Evolutionary conservation across 2,113 vertebrate species (phyloP).

Genomic region (Pteropus alecto): DNA sequence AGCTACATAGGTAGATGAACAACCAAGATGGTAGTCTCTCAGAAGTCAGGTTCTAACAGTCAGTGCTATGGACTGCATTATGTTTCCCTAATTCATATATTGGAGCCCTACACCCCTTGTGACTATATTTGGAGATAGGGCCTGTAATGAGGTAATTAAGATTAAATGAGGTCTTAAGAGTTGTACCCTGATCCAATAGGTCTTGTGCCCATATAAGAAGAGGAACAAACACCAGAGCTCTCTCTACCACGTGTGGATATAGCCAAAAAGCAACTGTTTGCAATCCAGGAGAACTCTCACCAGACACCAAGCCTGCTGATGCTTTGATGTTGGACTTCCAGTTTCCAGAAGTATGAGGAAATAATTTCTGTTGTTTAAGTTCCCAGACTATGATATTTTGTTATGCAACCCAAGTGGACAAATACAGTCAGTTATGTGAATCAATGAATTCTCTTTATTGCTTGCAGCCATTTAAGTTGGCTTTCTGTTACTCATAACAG

Average conservation of each 20-base stretch:
- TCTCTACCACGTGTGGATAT: background rate
- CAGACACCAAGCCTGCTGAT: background rate
- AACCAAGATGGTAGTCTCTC: background rate
- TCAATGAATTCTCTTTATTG: background rate
- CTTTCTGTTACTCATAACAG: constrained; percentile 3
- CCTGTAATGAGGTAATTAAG: background rate
- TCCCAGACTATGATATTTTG: background rate
- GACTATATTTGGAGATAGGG: background rate
- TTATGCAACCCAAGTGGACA: background rate
- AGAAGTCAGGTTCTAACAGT: background rate
- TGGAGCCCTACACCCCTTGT: background rate
- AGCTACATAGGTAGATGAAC: background rate
- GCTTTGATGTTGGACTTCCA: background rate
- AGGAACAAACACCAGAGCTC: background rate
- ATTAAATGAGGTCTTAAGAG: background rate
- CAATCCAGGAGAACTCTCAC: background rate
- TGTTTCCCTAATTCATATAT: background rate
- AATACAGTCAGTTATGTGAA: background rate
- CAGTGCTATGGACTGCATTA: background rate
- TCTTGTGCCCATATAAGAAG: background rate
- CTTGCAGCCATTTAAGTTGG: background rate
- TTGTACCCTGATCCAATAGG: background rate
- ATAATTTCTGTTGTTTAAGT: background rate
- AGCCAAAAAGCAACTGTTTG: background rate
- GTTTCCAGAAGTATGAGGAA: background rate